Conservation (phyloP, 2,888 invertebrate genomes). For the Lycocerus yunnanus region DNA sequence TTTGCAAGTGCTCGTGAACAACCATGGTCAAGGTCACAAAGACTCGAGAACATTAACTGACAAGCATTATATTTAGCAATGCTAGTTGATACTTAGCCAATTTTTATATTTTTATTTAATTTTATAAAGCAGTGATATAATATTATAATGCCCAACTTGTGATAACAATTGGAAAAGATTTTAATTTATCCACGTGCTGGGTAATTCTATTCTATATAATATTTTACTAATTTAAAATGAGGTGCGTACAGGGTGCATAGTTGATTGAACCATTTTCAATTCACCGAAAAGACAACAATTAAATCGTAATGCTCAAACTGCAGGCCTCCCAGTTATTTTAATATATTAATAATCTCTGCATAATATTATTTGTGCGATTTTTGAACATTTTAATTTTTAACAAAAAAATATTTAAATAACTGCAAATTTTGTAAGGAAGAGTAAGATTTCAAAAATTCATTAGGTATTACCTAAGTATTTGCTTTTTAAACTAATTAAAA, state of each 20-base stretch:
- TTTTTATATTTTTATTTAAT: constrained; percentile 8
- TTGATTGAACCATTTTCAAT: background rate
- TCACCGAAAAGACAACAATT: background rate
- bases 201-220: background rate
- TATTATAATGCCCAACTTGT: background rate
- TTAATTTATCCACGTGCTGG: background rate
- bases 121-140: background rate
- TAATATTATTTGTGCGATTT: too few species aligned
- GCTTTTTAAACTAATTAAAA: too few species aligned
- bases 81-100: constrained; percentile 36
- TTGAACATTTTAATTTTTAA: too few species aligned
- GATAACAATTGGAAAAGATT: background rate
- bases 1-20: constrained; percentile 82
- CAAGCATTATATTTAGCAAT: constrained; percentile 46
- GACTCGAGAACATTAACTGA: constrained; percentile 50
- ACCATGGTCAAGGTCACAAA: constrained; percentile 61
- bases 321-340: background rate
- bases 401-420: too few species aligned
- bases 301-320: background rate
- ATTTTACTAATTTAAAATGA: background rate
- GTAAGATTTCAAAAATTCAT: too few species aligned
- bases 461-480: too few species aligned
- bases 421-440: too few species aligned
- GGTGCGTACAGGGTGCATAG: background rate
- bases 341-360: too few species aligned